These are phyloP conservation scores for Ceratosolen solmsi DNA, from an alignment of 1,140 invertebrate genomes.

Conservation along the genomic window DNA sequence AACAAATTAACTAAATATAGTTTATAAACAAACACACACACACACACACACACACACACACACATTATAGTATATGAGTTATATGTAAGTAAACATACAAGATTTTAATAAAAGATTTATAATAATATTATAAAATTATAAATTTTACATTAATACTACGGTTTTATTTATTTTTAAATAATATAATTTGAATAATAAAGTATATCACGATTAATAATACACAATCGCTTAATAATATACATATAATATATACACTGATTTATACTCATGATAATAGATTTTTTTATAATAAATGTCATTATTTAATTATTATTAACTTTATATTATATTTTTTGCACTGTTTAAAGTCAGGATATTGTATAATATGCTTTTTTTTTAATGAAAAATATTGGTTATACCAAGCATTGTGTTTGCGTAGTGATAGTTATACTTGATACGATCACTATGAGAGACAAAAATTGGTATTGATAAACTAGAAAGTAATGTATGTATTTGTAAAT, in stretches of 20 bases:
- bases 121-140: no score
- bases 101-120: no score
- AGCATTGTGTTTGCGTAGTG: neutral
- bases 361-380: neutral
- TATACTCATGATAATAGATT: neutral
- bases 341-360: neutral
- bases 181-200: slow-evolving; percentile 3
- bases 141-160: neutral
- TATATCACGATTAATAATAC: neutral
- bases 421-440: neutral
- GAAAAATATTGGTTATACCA: neutral
- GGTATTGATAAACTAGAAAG: neutral
- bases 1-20: no score
- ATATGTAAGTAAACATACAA: no score
- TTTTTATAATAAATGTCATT: neutral
- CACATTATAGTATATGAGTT: no score
- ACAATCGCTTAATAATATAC: neutral
- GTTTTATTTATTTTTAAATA: neutral
- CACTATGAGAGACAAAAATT: neutral
- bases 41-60: no score
- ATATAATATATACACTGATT: neutral
- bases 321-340: no score
- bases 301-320: neutral
- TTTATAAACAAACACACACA: no score
- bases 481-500: neutral